Base-by-base conservation (phyloP, 2,888 invertebrate species). In the Chymomyza amoena region DNA sequence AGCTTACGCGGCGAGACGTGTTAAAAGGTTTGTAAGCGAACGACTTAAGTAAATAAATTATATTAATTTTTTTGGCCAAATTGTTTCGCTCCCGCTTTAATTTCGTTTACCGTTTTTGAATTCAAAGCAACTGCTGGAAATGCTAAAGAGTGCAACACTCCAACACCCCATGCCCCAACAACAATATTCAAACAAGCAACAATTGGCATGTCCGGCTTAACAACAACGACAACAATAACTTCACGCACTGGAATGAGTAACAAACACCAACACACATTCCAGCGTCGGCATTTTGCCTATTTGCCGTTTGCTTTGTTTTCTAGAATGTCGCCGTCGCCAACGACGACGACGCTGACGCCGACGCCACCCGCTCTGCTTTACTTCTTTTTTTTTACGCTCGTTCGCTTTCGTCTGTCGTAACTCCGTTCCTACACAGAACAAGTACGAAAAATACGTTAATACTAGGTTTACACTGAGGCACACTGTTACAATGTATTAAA, bases 161-260 rank as follows among this genome's bases (percentile, higher is more conserved):
- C 50, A 61, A 64, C 67, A 16, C 68, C 62, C 68, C 61, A 57
- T 59, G 4, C 64, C 15, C 20, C 45, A 61, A 64, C 62, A 65
- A 62, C 64, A 64, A 67, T 9, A 39, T 16, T 28, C 15, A n/a
- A 20, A 66, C 52, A 66, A 52, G 70, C 61, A 77, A 75, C 80
- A 84, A 84, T 81, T 83, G 78, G 65, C 45, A 75, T 84, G 86
- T 84, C 86, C 86, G 84, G 86, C 86, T 84, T 81, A 77, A 66
- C 73, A 45, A 25, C 45, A 18, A 39, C 7, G 36, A 56, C 45
- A 50, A 63, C 13, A 59, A 13, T 15, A n/a, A 62, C 15, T 50
- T 13, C 52, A 16, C 18, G 54, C 16, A 45, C 13, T 13, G 39
- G 39, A 45, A 45, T 32, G 32, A 32, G 32, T 32, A 45, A 45